A percentile compares a stretch with the other conserved stretches of the same genome.
phyloP scores from a whole-genome alignment of 2,113 vertebrate genomes.

The Rhabdomys dilectus region DNA sequence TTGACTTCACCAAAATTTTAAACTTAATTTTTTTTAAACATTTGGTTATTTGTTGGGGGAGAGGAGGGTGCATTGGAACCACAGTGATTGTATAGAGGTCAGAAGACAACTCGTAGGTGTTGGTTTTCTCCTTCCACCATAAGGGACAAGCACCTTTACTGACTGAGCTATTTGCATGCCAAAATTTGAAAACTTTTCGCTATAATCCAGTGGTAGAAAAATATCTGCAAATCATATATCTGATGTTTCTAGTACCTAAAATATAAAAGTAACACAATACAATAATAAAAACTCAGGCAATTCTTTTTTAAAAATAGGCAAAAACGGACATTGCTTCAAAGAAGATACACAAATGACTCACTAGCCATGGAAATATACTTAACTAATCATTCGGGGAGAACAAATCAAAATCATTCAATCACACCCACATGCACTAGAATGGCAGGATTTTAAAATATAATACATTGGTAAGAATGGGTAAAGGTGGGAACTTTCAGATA shows the following conservation, averaged over 20 bases:
- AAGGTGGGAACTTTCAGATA: neutral
- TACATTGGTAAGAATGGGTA: neutral
- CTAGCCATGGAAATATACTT: slow-evolving; percentile 9
- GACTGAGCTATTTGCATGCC: neutral
- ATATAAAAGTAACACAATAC: neutral
- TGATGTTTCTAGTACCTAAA: slow-evolving; percentile 4
- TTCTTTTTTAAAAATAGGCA: neutral
- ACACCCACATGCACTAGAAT: neutral
- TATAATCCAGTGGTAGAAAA: neutral
- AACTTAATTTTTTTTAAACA: neutral
- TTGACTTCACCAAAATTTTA: neutral
- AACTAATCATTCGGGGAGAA: slow-evolving; percentile 14
- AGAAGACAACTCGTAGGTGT: neutral
- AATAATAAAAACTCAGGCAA: neutral
- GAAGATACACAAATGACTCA: neutral
- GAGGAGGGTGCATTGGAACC: neutral
- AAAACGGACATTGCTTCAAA: neutral
- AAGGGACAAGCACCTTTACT: neutral
- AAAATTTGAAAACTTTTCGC: neutral
- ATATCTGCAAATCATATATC: neutral
- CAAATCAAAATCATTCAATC: neutral
- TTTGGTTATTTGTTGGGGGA: neutral
- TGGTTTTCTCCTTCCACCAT: neutral
- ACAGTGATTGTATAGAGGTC: neutral
- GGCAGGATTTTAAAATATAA: neutral